phyloP scores from a whole-genome alignment of 2,888 invertebrate species.

The Mechanitis messenoides region DNA sequence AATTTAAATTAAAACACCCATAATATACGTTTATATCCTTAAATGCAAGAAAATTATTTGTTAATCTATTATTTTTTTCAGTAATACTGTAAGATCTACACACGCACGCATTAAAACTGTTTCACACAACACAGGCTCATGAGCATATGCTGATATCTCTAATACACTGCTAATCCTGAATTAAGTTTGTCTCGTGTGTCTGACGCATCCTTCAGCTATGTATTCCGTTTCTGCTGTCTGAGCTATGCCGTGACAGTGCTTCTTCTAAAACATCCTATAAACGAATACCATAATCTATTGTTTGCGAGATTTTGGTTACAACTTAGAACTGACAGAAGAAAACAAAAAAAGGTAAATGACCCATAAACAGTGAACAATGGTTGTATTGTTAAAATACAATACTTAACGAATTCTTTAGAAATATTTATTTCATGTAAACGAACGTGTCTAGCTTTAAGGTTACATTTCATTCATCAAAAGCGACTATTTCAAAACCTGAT shows the following conservation, averaged over 20 bases:
- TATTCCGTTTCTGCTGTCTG: slow-evolving; percentile 1
- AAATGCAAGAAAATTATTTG: too few relatives aligned
- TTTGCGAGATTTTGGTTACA: too few relatives aligned
- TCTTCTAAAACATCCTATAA: slow-evolving; percentile 1
- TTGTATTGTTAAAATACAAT: background rate
- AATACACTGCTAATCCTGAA: slow-evolving; percentile 22
- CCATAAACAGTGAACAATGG: slow-evolving; percentile 4
- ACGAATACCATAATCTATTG: too few relatives aligned
- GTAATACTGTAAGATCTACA: too few relatives aligned
- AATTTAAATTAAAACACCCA: too few relatives aligned
- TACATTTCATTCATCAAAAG: background rate
- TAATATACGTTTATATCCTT: too few relatives aligned
- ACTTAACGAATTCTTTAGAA: background rate
- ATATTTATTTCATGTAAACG: background rate
- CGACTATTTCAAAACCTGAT: too few relatives aligned
- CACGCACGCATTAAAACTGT: too few relatives aligned
- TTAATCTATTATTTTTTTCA: too few relatives aligned
- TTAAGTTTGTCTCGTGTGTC: slow-evolving; percentile 9
- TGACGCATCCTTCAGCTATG: slow-evolving; percentile 17
- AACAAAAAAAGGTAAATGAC: background rate
- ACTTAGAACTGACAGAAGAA: too few relatives aligned
- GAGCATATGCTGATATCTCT: slow-evolving; percentile 35
- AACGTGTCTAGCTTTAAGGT: background rate
- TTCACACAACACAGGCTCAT: too few relatives aligned
- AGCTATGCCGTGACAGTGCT: too few relatives aligned